Percentiles rank a stretch among this genome's conserved stretches.
Evolutionary conservation across 2,888 invertebrate genomes (phyloP).

Genomic region (Sinotaia quadrata): DNA sequence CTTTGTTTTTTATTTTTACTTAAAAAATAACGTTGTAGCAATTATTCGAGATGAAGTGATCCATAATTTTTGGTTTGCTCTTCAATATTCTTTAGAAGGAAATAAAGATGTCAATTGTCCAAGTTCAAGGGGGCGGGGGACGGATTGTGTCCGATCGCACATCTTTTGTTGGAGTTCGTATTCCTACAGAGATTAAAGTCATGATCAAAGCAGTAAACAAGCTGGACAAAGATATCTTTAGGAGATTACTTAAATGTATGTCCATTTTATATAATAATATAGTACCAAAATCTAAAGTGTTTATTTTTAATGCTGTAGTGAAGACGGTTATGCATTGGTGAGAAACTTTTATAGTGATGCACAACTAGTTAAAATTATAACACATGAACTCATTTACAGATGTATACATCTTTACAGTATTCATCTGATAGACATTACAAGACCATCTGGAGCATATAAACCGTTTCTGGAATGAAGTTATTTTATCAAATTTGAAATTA

Average conservation of each 20-base stretch:
- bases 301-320: background rate
- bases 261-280: background rate
- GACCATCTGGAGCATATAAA: too few relatives aligned
- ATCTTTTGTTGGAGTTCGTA: slow-evolving; percentile 61
- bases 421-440: too few relatives aligned
- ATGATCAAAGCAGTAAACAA: slow-evolving; percentile 59
- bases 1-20: too few relatives aligned
- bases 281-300: background rate
- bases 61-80: too few relatives aligned
- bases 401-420: too few relatives aligned
- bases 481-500: background rate
- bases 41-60: too few relatives aligned
- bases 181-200: slow-evolving; percentile 60
- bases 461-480: background rate
- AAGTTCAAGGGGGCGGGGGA: slow-evolving; percentile 62
- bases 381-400: too few relatives aligned
- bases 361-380: too few relatives aligned
- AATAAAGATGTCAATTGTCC: slow-evolving; percentile 64
- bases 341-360: too few relatives aligned
- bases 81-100: too few relatives aligned
- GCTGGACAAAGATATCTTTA: slow-evolving; percentile 58
- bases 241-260: slow-evolving; percentile 58
- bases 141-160: slow-evolving; percentile 56
- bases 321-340: too few relatives aligned
- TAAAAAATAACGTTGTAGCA: too few relatives aligned